Evolutionary conservation across 2,888 invertebrate genomes (phyloP), one percentile per base, ranked within the genome.

Genomic region (Scaptomyza tumidula): DNA sequence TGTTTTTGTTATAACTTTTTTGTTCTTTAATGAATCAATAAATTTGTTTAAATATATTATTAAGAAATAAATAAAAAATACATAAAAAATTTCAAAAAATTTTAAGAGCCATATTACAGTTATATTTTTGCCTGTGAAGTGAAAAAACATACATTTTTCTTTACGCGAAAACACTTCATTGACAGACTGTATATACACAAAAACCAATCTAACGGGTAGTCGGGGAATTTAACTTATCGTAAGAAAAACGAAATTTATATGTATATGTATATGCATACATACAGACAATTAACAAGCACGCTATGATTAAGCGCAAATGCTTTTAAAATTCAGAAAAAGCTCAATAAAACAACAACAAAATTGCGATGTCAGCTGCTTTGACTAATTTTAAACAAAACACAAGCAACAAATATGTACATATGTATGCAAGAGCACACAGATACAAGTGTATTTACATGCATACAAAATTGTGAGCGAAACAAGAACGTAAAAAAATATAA

Each of bases 281-380:
- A 7, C 10, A 31, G 16, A 41, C 14, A 27, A 19, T 35, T 31
- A 39, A 16, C 33, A 61, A 33, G 16, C 29, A 52, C 50, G 50
- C 6, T n/a, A 52, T 14, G 37, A 11, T 24, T 33, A 16, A 9
- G 31, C 19, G 31, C 19, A 19, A 50, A 41, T 50, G 57, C 19
- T 41, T 33, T 5, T 50, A 37, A 27, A 37, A 44, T 13, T n/a
- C 29, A 37, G 19, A 1, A 1, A 19, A 19, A 19, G 19, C 19
- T 1, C 11, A 44, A 45, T 11, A 45, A 44, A 24, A 19, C 4
- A 35, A 57, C 45, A 45, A 60, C 56, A 48, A 45, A 50, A 58
- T 58, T 57, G 58, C 58, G 48, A 53, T 46, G 65, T 35, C 58
- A 52, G 45, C 39, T 55, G 49, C 29, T 62, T 37, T 44, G 27